phyloP scores from a whole-genome alignment of 1,140 invertebrate genomes.

The Laupala kohalensis region DNA sequence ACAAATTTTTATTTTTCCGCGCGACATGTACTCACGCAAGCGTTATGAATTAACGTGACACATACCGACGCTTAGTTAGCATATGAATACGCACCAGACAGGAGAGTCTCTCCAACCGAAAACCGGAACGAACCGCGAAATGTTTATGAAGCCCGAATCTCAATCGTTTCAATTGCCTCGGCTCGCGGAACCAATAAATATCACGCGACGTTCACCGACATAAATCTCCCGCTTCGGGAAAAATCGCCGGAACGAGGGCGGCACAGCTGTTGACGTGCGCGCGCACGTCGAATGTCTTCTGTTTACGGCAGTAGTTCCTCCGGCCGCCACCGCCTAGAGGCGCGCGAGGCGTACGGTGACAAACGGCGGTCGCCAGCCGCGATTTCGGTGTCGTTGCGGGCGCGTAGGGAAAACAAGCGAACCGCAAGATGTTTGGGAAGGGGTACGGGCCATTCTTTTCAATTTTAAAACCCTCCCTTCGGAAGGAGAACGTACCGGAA shows the following conservation, averaged over 20 bases:
- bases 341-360: not conserved
- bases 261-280: not conserved
- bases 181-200: not conserved
- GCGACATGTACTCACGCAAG: not conserved
- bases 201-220: not conserved
- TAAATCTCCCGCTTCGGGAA: not conserved
- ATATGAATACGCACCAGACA: not conserved
- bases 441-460: not conserved
- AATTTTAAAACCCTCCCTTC: not conserved
- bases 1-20: not conserved
- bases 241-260: not conserved
- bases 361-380: not conserved
- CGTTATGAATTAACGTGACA: not conserved
- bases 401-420: not conserved
- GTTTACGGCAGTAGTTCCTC: not conserved
- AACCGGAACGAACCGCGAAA: not conserved
- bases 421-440: not conserved
- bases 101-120: not conserved
- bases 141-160: not conserved
- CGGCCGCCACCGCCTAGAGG: not conserved
- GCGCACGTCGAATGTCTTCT: not conserved
- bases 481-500: not conserved
- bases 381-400: not conserved
- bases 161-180: not conserved
- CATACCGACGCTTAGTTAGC: not conserved